Percentiles rank a stretch among this genome's conserved stretches.
phyloP scores from a whole-genome alignment of 1,140 invertebrate species.

The Diabrotica undecimpunctata region DNA sequence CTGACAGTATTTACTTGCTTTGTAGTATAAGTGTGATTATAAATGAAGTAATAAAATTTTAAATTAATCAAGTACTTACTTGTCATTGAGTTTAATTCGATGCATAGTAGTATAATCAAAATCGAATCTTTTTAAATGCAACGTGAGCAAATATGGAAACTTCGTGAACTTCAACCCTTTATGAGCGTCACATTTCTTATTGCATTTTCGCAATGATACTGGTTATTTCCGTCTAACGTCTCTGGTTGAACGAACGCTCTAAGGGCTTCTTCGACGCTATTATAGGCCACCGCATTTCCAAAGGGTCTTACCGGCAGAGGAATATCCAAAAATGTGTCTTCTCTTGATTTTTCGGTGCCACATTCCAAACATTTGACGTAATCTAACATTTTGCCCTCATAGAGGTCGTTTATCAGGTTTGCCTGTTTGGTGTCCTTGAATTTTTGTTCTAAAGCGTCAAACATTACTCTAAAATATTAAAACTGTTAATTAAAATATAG shows the following conservation, averaged over 20 bases:
- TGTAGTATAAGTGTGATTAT: too few species aligned
- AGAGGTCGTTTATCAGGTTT: slow-evolving; percentile 72
- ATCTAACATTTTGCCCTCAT: slow-evolving; percentile 82
- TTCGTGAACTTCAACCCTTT: slow-evolving; percentile 87
- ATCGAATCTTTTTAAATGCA: slow-evolving; percentile 89
- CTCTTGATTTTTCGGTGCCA: slow-evolving; percentile 75
- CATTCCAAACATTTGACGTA: slow-evolving; percentile 91
- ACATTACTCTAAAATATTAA: slow-evolving; percentile 70
- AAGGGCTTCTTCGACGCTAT: slow-evolving; percentile 82
- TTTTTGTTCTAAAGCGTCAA: slow-evolving; percentile 84
- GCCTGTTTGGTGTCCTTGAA: slow-evolving; percentile 82
- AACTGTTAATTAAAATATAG: too few species aligned
- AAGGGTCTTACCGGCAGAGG: slow-evolving; percentile 84
- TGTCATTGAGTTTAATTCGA: slow-evolving; percentile 88
- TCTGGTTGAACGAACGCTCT: slow-evolving; percentile 84
- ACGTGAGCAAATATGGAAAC: slow-evolving; percentile 84
- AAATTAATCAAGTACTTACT: slow-evolving; percentile 54
- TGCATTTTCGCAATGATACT: slow-evolving; percentile 87
- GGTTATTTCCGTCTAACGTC: slow-evolving; percentile 80
- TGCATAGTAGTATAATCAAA: slow-evolving; percentile 86
- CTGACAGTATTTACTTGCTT: too few species aligned
- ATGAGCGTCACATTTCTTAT: slow-evolving; percentile 86
- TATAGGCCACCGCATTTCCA: slow-evolving; percentile 73
- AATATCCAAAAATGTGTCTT: slow-evolving; percentile 86
- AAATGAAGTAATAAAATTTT: background rate